Percentiles rank a stretch among this genome's conserved stretches.
phyloP scores from a whole-genome alignment of 2,888 invertebrate genomes.

The Mellilla xanthometata region DNA sequence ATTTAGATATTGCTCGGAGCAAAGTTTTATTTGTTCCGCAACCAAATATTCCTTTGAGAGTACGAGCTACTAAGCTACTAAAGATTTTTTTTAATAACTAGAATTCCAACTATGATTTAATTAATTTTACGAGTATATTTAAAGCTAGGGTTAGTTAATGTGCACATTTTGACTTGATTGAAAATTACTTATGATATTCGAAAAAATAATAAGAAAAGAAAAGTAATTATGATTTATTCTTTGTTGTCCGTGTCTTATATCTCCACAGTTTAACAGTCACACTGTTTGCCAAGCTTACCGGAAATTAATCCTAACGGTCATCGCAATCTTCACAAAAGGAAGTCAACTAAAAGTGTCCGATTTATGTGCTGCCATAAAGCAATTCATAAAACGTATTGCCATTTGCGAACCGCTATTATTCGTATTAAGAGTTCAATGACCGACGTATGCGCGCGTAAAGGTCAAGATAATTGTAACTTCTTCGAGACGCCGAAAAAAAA shows the following conservation, averaged over 20 bases:
- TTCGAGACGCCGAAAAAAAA: conserved; percentile 23
- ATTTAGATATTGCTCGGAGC: background rate
- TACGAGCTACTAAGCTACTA: no score
- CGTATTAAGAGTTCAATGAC: conserved; percentile 47
- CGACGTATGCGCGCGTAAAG: conserved; percentile 43
- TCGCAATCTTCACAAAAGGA: conserved; percentile 5
- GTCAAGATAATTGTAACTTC: conserved; percentile 50
- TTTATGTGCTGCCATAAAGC: conserved; percentile 24
- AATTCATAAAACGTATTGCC: conserved; percentile 25
- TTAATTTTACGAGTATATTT: no score
- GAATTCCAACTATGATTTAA: no score
- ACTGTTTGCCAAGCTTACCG: conserved; percentile 15
- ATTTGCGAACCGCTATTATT: conserved; percentile 39
- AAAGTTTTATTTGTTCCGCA: background rate
- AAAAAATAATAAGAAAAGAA: no score
- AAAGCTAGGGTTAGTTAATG: no score
- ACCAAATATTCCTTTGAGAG: no score
- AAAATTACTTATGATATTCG: no score
- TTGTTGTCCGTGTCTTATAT: no score
- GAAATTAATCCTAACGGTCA: conserved; percentile 28
- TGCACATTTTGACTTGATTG: no score
- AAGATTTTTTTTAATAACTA: no score
- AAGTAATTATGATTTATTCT: no score
- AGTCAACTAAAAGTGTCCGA: conserved; percentile 10
- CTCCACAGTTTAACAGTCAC: no score